These are phyloP conservation scores for Vireo altiloquus DNA, from an alignment of 2,113 vertebrate species.

Conservation along the genomic window DNA sequence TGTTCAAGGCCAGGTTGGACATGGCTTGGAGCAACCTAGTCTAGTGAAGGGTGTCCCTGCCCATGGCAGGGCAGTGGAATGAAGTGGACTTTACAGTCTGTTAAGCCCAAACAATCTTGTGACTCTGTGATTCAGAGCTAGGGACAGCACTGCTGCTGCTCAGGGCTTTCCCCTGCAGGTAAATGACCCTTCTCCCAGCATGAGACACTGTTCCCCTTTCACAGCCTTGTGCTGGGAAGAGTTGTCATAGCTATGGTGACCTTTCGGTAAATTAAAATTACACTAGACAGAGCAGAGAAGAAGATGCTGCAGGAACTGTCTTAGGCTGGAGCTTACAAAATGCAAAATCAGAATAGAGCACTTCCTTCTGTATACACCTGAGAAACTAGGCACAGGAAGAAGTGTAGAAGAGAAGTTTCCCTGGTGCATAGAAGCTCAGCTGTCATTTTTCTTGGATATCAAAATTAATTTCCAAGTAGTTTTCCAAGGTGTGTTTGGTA, in stretches of 20 bases:
- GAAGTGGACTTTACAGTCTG: not conserved
- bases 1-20: not conserved
- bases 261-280: not conserved
- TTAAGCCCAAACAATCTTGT: not conserved
- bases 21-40: not conserved
- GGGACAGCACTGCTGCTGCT: not conserved
- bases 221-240: not conserved
- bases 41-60: not conserved
- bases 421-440: not conserved
- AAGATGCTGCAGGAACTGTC: not conserved
- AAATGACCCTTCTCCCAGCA: not conserved
- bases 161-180: not conserved
- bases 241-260: not conserved
- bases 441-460: not conserved
- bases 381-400: not conserved
- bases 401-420: not conserved
- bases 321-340: not conserved
- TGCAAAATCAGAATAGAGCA: not conserved
- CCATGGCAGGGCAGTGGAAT: not conserved
- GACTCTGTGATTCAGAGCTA: not conserved
- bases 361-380: not conserved
- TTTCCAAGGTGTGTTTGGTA: not conserved
- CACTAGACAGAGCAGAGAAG: not conserved
- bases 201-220: not conserved
- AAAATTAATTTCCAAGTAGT: not conserved